These are phyloP conservation scores for Pteronura brasiliensis DNA, from an alignment of 2,113 vertebrate species.

Conservation along the genomic window DNA sequence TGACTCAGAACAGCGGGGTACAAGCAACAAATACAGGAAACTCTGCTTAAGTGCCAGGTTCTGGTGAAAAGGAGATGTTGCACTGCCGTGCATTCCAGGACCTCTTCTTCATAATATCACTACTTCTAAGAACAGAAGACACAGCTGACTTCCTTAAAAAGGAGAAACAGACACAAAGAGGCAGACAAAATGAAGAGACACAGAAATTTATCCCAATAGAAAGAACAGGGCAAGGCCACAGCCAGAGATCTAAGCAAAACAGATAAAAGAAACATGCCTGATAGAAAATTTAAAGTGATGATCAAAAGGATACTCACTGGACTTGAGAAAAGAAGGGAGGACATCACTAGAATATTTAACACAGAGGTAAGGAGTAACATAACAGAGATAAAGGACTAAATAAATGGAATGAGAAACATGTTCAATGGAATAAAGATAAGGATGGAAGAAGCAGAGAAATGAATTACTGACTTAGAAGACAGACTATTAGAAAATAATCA, in stretches of 20 bases:
- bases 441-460: not conserved
- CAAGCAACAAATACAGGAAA: not conserved
- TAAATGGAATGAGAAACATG: not conserved
- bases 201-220: not conserved
- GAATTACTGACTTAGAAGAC: not conserved
- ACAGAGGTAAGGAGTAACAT: not conserved
- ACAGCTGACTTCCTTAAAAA: not conserved
- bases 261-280: not conserved
- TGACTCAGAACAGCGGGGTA: not conserved
- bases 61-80: not conserved
- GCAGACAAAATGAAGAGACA: not conserved
- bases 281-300: not conserved
- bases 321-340: not conserved
- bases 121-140: not conserved
- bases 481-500: not conserved
- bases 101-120: not conserved
- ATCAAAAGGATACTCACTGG: not conserved
- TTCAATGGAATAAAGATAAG: not conserved
- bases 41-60: not conserved
- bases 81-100: not conserved
- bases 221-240: not conserved
- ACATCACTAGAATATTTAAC: not conserved
- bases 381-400: not conserved
- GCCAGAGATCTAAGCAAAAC: not conserved
- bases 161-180: not conserved